Evolutionary conservation across 2,888 invertebrate genomes (phyloP).

Genomic region (Scaptomyza reducta): DNA sequence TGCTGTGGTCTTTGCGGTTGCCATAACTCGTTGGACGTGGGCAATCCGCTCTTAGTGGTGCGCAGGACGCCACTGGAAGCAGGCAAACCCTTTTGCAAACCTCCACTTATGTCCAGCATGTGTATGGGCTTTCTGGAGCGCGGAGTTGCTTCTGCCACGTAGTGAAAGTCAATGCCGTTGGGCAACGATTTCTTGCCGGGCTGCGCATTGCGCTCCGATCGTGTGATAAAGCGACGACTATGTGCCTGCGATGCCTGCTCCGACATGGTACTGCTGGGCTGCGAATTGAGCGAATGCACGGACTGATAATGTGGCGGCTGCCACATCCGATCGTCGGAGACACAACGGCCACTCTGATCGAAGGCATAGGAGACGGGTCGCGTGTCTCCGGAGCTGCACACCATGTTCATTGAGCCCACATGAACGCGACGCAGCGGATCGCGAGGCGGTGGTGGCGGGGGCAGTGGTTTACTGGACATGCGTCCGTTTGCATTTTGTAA

Average conservation of each 20-base stretch:
- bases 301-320: constrained; percentile 82
- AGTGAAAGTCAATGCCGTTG: constrained; percentile 86
- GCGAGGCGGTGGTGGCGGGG: constrained; percentile 92
- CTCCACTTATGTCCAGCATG: constrained; percentile 84
- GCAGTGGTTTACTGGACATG: constrained; percentile 84
- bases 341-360: constrained; percentile 84
- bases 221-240: constrained; percentile 80
- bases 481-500: constrained; percentile 76
- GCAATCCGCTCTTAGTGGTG: constrained; percentile 82
- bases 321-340: constrained; percentile 84
- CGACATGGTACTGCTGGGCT: constrained; percentile 56
- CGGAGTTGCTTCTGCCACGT: constrained; percentile 89
- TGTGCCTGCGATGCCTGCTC: constrained; percentile 40
- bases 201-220: constrained; percentile 80
- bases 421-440: constrained; percentile 88
- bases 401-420: constrained; percentile 65
- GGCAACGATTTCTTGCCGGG: constrained; percentile 81
- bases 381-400: constrained; percentile 74
- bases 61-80: constrained; percentile 76
- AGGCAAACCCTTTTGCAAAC: constrained; percentile 25
- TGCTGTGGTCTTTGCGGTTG: constrained; percentile 86
- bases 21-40: constrained; percentile 86
- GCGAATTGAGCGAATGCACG: constrained; percentile 79
- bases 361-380: constrained; percentile 86
- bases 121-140: constrained; percentile 90